Evolutionary conservation across 2,113 vertebrate species (phyloP), one percentile per base, ranked within the genome.

Genomic region (Rhombomys opimus): DNA sequence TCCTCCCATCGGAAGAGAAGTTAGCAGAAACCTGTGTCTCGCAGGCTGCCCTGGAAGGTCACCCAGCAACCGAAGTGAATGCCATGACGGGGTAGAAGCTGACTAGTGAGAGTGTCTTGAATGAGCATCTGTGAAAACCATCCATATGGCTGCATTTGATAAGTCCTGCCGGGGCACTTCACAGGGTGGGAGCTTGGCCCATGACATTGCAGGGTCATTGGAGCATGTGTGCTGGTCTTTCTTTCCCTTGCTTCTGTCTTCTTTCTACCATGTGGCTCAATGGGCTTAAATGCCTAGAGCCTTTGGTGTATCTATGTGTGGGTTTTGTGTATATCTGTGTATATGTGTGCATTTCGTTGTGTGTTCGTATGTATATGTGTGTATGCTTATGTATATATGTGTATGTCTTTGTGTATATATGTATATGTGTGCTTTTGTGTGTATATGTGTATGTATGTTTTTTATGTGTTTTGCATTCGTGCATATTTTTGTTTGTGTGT

Each of bases 181-280:
- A 89, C 86, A 23, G 76, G 77, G 15, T 23, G 65, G 95, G 91
- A 92, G 87, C 84, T 72, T 94, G 84, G 84, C 78, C 54, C 76
- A 38, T 35, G 63, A 96, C 72, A 72, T 87, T 59, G 23, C 14
- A 80, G 9, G 18, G 23, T 9, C 22, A 76, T 67, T 75, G 70
- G 87, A 86, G 20, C 13, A 35, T 7, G 20, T 35, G 10, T 20
- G 22, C 4, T 25, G 52, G 59, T 61, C 76, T 81, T 89, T 61
- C 76, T 81, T 89, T 85, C 23, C 61, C 17, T 78, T 3, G 4
- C 14, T 93, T 72, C 86, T 76, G 54, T 14, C 68, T 30, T 17
- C 67, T 93, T 91, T 50, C 57, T 38, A 20, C 25, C 12, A 57
- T 54, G 13, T 32, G 54, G 57, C 87, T 75, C 84, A 96, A 75